phyloP scores from a whole-genome alignment of 2,888 invertebrate genomes.

The Apodemia hepburni region DNA sequence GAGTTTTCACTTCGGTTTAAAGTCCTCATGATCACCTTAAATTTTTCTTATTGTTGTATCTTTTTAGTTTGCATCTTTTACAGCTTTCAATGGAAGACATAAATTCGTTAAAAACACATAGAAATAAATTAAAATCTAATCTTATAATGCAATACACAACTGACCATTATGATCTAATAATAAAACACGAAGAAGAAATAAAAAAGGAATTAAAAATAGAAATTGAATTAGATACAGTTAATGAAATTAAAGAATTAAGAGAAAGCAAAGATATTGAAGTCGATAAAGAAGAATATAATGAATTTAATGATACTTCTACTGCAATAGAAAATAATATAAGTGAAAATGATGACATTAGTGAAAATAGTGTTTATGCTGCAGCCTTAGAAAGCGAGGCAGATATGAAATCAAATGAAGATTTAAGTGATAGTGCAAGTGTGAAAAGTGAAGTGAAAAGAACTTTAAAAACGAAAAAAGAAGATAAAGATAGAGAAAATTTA shows the following conservation, averaged over 20 bases:
- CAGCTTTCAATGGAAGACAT: constrained; percentile 4
- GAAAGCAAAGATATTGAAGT: not conserved
- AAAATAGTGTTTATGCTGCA: not conserved
- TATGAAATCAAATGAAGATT: not conserved
- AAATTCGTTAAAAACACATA: not conserved
- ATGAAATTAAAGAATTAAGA: not conserved
- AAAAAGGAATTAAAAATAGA: not conserved
- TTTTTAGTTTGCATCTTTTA: not conserved
- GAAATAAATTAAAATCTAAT: not conserved
- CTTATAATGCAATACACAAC: not conserved
- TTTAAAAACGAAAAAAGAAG: not conserved
- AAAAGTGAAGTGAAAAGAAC: not conserved
- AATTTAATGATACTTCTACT: not conserved
- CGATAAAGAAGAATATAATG: not conserved
- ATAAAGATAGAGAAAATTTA: not conserved
- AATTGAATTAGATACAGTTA: not conserved
- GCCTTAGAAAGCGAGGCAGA: not conserved
- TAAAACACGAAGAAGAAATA: not conserved
- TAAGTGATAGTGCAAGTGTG: not conserved
- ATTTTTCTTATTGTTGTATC: not conserved
- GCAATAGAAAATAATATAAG: not conserved
- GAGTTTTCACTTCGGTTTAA: too few species aligned
- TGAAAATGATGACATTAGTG: not conserved
- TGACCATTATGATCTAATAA: not conserved
- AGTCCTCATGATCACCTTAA: too few species aligned